phyloP scores from a whole-genome alignment of 2,888 invertebrate species.

The Caenorhabditis becei region DNA sequence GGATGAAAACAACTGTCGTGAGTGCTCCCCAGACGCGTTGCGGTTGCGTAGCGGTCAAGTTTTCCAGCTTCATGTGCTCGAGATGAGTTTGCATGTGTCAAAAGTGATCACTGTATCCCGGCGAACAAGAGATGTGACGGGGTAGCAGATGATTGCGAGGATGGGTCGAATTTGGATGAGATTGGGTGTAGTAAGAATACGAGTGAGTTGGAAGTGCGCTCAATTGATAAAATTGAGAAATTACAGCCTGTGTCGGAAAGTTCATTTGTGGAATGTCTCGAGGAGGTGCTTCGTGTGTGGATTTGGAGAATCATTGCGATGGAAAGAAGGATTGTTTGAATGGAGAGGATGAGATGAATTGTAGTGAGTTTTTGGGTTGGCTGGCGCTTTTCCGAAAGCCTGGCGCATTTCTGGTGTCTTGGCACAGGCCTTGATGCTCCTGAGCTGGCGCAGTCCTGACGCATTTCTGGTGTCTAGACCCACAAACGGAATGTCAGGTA shows the following conservation, averaged over 20 bases:
- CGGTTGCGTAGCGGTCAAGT: not conserved
- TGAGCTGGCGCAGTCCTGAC: not conserved
- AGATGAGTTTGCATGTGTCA: constrained; percentile 80
- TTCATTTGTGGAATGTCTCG: constrained; percentile 76
- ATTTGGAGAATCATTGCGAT: constrained; percentile 76
- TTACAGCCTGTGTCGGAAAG: constrained; percentile 79
- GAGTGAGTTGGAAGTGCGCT: constrained; percentile 62
- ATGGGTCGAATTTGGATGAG: constrained; percentile 80
- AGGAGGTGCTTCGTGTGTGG: constrained; percentile 75
- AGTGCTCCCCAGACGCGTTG: constrained; percentile 22
- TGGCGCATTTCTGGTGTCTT: not conserved
- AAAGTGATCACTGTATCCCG: constrained; percentile 76
- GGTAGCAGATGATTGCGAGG: constrained; percentile 79
- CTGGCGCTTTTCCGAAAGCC: not conserved
- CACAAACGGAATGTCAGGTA: too few species aligned
- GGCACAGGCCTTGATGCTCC: too few species aligned
- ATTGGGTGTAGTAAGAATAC: constrained; percentile 78
- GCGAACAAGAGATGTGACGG: constrained; percentile 79
- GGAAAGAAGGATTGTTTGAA: constrained; percentile 76
- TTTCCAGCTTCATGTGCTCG: constrained; percentile 76
- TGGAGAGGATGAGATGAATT: constrained; percentile 80
- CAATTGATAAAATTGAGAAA: not conserved
- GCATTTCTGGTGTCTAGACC: not conserved
- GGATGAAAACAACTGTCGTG: constrained; percentile 81
- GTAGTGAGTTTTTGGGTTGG: constrained; percentile 66